phyloP scores from a whole-genome alignment of 2,113 vertebrate species.

The Arizona elegans region DNA sequence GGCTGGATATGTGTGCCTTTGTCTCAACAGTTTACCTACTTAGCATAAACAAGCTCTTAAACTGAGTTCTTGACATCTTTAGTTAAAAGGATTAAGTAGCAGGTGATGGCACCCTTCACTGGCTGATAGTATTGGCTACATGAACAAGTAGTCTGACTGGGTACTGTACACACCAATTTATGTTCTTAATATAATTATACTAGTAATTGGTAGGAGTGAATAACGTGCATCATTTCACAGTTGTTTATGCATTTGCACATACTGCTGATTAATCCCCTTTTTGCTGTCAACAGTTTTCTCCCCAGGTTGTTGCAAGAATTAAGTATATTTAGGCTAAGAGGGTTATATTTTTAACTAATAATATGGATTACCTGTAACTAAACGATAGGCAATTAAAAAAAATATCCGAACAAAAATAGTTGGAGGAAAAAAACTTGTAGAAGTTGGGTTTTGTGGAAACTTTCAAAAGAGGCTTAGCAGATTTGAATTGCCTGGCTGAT shows the following conservation, averaged over 20 bases:
- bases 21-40: neutral
- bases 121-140: neutral
- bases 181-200: neutral
- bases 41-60: neutral
- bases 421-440: neutral
- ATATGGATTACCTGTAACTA: neutral
- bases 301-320: neutral
- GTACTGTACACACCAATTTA: neutral
- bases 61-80: neutral
- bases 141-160: neutral
- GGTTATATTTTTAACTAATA: neutral
- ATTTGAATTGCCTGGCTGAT: neutral
- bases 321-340: neutral
- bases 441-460: neutral
- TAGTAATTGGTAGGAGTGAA: neutral
- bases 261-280: neutral
- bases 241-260: neutral
- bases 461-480: neutral
- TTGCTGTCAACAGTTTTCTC: neutral
- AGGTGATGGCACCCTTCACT: neutral
- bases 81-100: neutral
- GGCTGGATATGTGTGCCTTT: neutral
- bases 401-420: neutral
- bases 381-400: neutral
- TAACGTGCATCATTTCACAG: neutral